Base-by-base conservation (phyloP, 2,888 invertebrate species). In the Watsonalla cultraria region DNA sequence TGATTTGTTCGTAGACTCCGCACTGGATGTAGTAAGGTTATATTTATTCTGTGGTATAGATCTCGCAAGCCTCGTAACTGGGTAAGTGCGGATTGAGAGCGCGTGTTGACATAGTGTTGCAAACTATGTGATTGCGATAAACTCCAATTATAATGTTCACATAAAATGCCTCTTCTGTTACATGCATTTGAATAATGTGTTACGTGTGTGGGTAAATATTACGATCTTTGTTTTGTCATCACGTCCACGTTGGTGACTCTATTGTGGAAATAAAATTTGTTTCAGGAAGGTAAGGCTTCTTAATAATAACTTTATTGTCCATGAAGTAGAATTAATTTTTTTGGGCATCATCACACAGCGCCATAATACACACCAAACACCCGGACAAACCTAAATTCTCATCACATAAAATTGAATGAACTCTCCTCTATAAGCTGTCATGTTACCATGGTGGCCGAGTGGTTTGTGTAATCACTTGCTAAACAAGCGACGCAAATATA, bases 101-200 rank as follows among this genome's bases (percentile, higher is more conserved):
- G 47, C 39, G 64, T 67, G 72, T 74, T 74, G 76, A 63, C 72
- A 70, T 59, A 66, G 53, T 64, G 61, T 76, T 76, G 70, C 74
- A 70, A 70, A 66, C 50, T 46, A 60, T 53, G 49, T 54, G 54
- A 62, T 76, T 74, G 76, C 76, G 62, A 66, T 73, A 76, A 74
- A 67, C 64, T 58, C 49, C 63, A 59, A 66, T 68, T 65, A 68
- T 65, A 65, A 62, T 51, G 64, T 51, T 54, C n/a, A 56, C 56
- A 65, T 56, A 56, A 59, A 37, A 39, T 11, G 13, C 49, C 11
- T 37, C 35, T 34, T 48, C 11, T 37, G 14, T 37, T 48, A 42
- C 6, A 34, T 47, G 6, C 4, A 9, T 14, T 34, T 35, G 9
- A 13, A 13, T 35, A 35, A 48, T 14, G 11, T 42, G 11, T 42